Base-by-base conservation (phyloP, 1,140 invertebrate genomes). In the Drosophila oshimai region DNA sequence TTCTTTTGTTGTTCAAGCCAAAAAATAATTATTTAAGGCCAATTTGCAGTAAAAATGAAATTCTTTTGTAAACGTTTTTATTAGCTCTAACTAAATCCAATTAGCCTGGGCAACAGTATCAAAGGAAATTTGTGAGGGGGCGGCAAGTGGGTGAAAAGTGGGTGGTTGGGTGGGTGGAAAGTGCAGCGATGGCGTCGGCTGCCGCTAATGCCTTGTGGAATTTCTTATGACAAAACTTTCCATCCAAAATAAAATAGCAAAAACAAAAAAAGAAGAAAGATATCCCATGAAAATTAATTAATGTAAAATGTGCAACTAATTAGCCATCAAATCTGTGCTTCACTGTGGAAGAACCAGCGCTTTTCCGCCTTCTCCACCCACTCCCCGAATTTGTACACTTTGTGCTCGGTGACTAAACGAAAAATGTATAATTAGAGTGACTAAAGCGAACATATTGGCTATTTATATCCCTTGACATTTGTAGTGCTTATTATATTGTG, bases 291-390 rank as follows among this genome's bases (percentile, higher is more conserved):
- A 87, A 87, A 87, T 87, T 80, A 87, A 86, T 86, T 76, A 81
- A 81, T 87, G 81, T 87, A 87, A 87, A 87, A 87, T 87, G 76
- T 86, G 76, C 76, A 80, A 86, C 81, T 86, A 86, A 86, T 86
- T 86, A 86, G 80, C 18, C 58, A 64, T 49, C 34, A 29, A 18
- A 62, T 47, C 12, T 57, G 33, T n/a, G 12, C 29, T 37, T 4
- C 7, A n/a, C 39, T 22, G 10, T 10, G 13, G 10, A 22, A 54
- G 55, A 22, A 34, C 1, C 12, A 42, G 2, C 3, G 20, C 3
- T 17, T 17, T 17, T n/a, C 2, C 26, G 2, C 9, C 20, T 24
- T 7, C 20, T 4, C 13, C 10, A 2, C 42, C 9, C 42, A 24
- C 22, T 26, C 1, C 9, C 1, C 3, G n/a, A 41, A 12, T 20